Evolutionary conservation across 2,888 invertebrate genomes (phyloP), one percentile per base, ranked within the genome.

Genomic region (Pammene aurita): DNA sequence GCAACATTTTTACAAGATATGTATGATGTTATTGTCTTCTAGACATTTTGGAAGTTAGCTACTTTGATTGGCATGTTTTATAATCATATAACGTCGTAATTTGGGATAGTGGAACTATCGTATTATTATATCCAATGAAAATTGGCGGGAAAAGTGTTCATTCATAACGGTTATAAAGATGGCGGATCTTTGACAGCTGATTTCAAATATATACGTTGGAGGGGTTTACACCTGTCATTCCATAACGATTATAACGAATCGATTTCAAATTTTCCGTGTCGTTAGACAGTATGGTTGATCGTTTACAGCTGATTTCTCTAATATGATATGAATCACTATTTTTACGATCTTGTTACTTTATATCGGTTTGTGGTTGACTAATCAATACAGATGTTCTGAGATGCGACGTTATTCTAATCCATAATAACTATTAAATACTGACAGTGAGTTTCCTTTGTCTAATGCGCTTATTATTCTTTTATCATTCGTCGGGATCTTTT

Each of bases 171-270:
- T 35, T 34, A 57, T 35, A 26, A 67, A 67, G 10, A 68, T 68
- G 68, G 68, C 57, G n/a, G 57, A 14, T 4, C 5, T 42, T 18
- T 41, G 41, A 56, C 68, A 68, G 63, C 68, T 68, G 68, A 68
- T 63, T 56, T 58, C 34, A 44, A 41, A 50, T 44, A 60, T 38
- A 42, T 34, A 52, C 52, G 55, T 62, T 62, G 55, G 7, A 34
- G 9, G 67, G 60, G 66, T 5, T 50, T 60, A 52, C 46, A 62
- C 46, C 54, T 35, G 35, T 64, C 55, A 44, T 14, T 55, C 7
- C 44, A 7, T 67, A 67, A 61, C 61, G 61, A 55, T n/a, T 41
- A 7, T 67, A 67, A 61, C 61, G 61, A 55, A 16, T 41, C 0
- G 42, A 38, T 50, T 67, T 61, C 46, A 61, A 62, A 50, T 48